These are phyloP conservation scores for Eurytemora carolleeae DNA, from an alignment of 1,140 invertebrate genomes.

Conservation along the genomic window DNA sequence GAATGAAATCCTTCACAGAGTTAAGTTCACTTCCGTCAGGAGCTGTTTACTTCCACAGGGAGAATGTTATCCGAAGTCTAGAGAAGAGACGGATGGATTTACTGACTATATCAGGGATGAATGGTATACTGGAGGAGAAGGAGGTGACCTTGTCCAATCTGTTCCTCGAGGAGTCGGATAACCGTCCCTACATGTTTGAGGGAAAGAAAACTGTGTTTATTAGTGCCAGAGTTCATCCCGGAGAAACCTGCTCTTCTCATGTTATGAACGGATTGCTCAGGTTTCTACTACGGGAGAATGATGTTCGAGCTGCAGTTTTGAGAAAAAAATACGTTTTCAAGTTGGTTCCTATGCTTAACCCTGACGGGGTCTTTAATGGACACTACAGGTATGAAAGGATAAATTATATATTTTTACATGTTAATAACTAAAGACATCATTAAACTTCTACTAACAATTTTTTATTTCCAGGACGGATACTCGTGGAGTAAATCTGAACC, in stretches of 20 bases:
- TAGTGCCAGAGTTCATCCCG: slow-evolving; percentile 72
- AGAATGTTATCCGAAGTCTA: slow-evolving; percentile 55
- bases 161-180: slow-evolving; percentile 41
- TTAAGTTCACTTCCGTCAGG: background rate
- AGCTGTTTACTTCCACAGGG: slow-evolving; percentile 61
- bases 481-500: slow-evolving; percentile 67
- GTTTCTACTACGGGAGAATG: slow-evolving; percentile 46
- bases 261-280: slow-evolving; percentile 78
- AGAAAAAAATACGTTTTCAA: slow-evolving; percentile 69
- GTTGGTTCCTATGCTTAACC: slow-evolving; percentile 76
- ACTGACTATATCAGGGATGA: slow-evolving; percentile 62
- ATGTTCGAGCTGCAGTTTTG: slow-evolving; percentile 43
- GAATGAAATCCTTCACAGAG: background rate
- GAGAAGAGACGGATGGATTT: slow-evolving; percentile 65
- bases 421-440: no score
- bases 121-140: slow-evolving; percentile 45
- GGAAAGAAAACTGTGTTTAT: slow-evolving; percentile 62
- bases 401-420: no score
- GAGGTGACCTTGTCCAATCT: slow-evolving; percentile 51
- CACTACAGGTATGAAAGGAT: slow-evolving; percentile 38
- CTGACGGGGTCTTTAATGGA: slow-evolving; percentile 69
- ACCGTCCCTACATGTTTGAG: slow-evolving; percentile 46
- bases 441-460: no score
- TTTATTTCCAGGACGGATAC: slow-evolving; percentile 49
- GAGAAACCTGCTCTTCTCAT: slow-evolving; percentile 81